phyloP scores from a whole-genome alignment of 92 coral and sea anemone species.

The Diadumene lineata region DNA sequence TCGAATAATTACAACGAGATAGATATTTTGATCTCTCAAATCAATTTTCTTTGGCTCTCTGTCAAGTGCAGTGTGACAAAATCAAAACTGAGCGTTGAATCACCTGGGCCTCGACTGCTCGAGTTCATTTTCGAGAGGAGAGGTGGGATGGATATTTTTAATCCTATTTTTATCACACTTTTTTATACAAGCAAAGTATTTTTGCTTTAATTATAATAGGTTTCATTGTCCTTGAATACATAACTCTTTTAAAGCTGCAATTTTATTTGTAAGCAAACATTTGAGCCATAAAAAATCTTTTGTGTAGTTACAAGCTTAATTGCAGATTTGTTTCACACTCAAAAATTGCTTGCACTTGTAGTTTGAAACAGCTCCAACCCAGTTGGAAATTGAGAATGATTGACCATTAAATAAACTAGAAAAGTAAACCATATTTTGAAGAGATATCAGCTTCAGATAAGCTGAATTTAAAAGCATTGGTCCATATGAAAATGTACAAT shows the following conservation, averaged over 20 bases:
- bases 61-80: conserved; percentile 19
- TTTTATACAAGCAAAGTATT: background rate
- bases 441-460: background rate
- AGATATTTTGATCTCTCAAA: conserved; percentile 11
- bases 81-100: conserved; percentile 17
- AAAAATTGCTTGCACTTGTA: background rate
- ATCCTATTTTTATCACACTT: background rate
- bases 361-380: background rate
- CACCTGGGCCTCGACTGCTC: conserved; percentile 18
- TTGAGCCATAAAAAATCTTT: background rate
- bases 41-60: conserved; percentile 1
- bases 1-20: conserved; percentile 1
- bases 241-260: background rate
- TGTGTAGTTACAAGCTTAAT: conserved; percentile 1
- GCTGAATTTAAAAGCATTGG: background rate
- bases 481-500: background rate
- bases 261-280: conserved; percentile 2
- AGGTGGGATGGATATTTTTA: background rate
- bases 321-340: conserved; percentile 1
- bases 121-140: background rate
- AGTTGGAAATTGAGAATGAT: conserved; percentile 16
- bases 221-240: background rate
- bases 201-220: background rate
- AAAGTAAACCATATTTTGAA: background rate
- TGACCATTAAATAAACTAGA: conserved; percentile 2